Base-by-base conservation (phyloP, 2,797 vertebrate genomes). In the Pempheris klunzingeri region DNA sequence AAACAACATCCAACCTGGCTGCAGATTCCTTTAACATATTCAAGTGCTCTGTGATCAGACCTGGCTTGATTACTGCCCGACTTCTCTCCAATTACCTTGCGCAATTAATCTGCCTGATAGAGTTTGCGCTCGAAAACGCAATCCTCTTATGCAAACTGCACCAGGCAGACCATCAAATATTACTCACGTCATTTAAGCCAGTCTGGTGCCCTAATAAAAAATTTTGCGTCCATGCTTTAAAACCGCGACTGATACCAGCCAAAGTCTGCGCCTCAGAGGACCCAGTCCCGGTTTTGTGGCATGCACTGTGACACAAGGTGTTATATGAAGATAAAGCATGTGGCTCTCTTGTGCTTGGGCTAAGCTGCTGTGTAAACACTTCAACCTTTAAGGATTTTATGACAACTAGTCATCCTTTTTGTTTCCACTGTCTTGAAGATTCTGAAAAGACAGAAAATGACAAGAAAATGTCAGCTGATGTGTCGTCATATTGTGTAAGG, bases 341-440 rank as follows among this genome's bases (percentile, higher is more conserved):
- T 54, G 61, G 34, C 43, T 38, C 43, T 78, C 47, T 66, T 1
- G 2, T 54, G 65, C 54, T 28, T 59, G 36, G 22, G 28, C 8
- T 47, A 14, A n/a, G n/a, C 34, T 36, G 49, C 12, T 9, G 26
- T 15, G 39, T 57, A 65, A 78, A 85, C 22, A 62, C 26, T 65
- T 58, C 1, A 44, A 53, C 17, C n/a, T 36, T 59, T 3, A n/a
- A 43, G 5, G 26, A 30, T 26, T 43, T 50, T 17, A 18, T 0
- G 9, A 15, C 4, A 28, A 44, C 62, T 93, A 94, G 60, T 92
- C 82, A 0, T 91, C 90, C 78, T 94, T 94, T 84, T 94, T 94
- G 75, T 83, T 71, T 71, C 58, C 88, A 43, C 26, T 15, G 20
- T 91, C 85, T 22, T 87, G 85, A 70, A 62, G 82, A 84, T 88